A percentile compares a stretch with the other conserved stretches of the same genome.
Evolutionary conservation across 2,888 invertebrate genomes (phyloP).

Genomic region (Drosophila mimetica): DNA sequence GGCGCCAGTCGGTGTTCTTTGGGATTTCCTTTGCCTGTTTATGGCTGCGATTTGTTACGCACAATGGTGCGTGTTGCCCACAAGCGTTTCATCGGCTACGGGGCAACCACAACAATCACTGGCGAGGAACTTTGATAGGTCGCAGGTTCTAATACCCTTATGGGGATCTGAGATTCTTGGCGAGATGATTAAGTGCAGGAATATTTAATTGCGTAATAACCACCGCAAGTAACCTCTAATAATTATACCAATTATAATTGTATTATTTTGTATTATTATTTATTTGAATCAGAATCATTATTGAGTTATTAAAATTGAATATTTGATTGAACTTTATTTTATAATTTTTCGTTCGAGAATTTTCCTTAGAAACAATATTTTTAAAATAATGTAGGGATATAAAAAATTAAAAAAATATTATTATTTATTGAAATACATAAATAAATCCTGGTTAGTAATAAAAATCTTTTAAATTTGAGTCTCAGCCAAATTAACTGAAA

Average conservation of each 20-base stretch:
- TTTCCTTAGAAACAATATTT: no score
- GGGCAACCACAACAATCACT: slow-evolving; percentile 19
- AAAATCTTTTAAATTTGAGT: background rate
- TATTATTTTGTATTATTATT: no score
- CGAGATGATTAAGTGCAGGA: slow-evolving; percentile 2
- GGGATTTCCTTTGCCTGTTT: slow-evolving; percentile 60
- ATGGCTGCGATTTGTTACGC: slow-evolving; percentile 78
- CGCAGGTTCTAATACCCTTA: slow-evolving; percentile 20
- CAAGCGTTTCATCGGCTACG: slow-evolving; percentile 53
- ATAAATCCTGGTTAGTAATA: no score
- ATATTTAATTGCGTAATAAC: background rate
- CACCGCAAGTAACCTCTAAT: background rate
- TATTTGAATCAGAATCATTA: no score
- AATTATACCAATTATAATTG: no score
- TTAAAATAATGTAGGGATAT: no score
- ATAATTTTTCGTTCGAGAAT: no score
- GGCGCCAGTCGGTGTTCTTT: slow-evolving; percentile 41
- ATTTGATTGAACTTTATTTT: no score
- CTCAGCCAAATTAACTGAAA: background rate
- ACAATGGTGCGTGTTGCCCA: slow-evolving; percentile 69
- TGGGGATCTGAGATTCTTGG: slow-evolving; percentile 3
- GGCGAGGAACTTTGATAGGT: slow-evolving; percentile 7
- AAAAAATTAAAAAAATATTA: no score
- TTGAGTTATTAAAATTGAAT: no score
- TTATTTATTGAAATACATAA: no score